Conservation (phyloP, 2,797 vertebrate species). For the Chloroceryle amazona region DNA sequence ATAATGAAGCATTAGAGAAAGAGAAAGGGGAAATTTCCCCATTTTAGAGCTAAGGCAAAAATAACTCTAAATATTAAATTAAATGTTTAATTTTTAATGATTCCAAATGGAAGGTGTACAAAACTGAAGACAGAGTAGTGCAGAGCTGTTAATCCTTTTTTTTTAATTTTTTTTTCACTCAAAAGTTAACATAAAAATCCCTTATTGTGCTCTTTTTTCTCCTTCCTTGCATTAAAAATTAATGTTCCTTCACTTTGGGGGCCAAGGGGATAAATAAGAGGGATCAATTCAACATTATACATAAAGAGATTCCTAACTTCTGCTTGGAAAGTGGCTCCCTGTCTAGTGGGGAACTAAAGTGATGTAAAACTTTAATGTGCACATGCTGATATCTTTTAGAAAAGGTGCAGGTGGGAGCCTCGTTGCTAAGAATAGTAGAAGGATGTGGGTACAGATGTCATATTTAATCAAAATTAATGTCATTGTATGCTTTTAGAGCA, state of each 20-base stretch:
- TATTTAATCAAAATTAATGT: conserved; percentile 57
- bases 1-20: not conserved
- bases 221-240: not conserved
- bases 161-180: not conserved
- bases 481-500: not conserved
- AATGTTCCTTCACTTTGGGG: not conserved
- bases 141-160: not conserved
- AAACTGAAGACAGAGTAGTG: not conserved
- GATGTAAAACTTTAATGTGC: conserved; percentile 15
- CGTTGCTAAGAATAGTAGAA: conserved; percentile 41
- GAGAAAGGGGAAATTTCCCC: not conserved
- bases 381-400: not conserved
- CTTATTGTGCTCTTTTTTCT: not conserved
- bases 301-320: not conserved
- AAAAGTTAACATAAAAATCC: not conserved
- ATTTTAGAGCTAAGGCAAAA: not conserved
- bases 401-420: not conserved
- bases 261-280: not conserved
- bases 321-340: not conserved
- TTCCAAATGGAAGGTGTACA: not conserved
- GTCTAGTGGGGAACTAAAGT: not conserved
- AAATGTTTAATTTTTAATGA: not conserved
- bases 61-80: not conserved
- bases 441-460: not conserved
- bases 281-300: not conserved